These are phyloP conservation scores for Zelostemma sp. DNA, from an alignment of 1,140 invertebrate genomes.

Conservation along the genomic window DNA sequence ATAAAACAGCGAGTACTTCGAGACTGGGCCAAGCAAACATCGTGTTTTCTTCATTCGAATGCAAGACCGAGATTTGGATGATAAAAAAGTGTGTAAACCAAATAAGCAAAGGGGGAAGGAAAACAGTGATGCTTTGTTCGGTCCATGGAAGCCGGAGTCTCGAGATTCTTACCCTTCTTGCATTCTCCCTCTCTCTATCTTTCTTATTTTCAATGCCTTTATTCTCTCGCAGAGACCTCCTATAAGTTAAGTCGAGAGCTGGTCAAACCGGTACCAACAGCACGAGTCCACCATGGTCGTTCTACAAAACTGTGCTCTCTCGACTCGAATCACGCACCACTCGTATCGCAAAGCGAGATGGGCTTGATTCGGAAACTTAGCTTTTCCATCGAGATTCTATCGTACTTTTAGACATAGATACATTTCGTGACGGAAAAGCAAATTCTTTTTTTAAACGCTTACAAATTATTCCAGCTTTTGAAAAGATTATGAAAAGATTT, in stretches of 20 bases:
- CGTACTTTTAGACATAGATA: conserved; percentile 9
- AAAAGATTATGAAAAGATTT: no score
- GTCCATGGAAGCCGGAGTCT: conserved; percentile 10
- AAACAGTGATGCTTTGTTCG: conserved; percentile 18
- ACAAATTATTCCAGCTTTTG: no score
- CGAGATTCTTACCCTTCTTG: conserved; percentile 19
- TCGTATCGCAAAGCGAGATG: conserved; percentile 23
- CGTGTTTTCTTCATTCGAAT: conserved; percentile 4
- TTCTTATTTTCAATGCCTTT: conserved; percentile 7
- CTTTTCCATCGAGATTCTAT: conserved; percentile 24
- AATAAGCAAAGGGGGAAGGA: conserved; percentile 11
- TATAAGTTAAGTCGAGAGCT: conserved; percentile 35
- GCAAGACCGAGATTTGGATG: conserved; percentile 10
- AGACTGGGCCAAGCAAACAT: not conserved
- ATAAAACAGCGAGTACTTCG: not conserved
- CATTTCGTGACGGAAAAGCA: conserved; percentile 15
- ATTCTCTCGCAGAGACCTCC: conserved; percentile 43
- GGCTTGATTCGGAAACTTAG: conserved; percentile 21
- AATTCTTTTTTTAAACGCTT: not conserved
- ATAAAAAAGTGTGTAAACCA: conserved; percentile 23
- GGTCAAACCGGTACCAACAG: conserved; percentile 29
- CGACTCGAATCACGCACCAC: conserved; percentile 32
- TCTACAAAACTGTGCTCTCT: conserved; percentile 17
- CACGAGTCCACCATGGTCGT: conserved; percentile 10
- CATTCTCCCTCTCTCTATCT: not conserved